Evolutionary conservation across 2,888 invertebrate species (phyloP).

Genomic region (Plutella xylostella): DNA sequence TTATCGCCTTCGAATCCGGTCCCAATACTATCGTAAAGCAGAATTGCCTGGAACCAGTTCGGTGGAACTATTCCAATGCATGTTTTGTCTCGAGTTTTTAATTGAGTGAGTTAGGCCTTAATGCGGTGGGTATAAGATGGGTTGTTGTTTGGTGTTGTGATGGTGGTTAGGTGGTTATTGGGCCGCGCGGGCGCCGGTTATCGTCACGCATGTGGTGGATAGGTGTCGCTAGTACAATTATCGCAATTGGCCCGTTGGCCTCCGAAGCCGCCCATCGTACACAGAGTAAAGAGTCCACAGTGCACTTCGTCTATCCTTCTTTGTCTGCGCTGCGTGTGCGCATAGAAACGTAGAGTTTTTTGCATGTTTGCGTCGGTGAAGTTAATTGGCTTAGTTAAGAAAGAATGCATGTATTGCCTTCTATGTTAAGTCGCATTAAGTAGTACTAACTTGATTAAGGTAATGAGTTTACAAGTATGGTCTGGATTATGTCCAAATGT

Average conservation of each 20-base stretch:
- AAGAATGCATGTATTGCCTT: no score
- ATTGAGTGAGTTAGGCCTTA: slow-evolving; percentile 31
- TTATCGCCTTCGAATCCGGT: slow-evolving; percentile 65
- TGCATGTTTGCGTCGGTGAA: no score
- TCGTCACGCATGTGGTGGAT: slow-evolving; percentile 58
- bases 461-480: no score
- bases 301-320: background rate
- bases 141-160: slow-evolving; percentile 13
- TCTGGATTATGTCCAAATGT: no score
- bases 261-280: slow-evolving; percentile 38
- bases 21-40: slow-evolving; percentile 61
- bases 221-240: slow-evolving; percentile 65
- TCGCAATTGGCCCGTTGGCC: slow-evolving; percentile 65
- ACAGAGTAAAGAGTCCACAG: background rate
- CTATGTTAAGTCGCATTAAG: no score
- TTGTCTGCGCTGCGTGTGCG: background rate
- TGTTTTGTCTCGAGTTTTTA: slow-evolving; percentile 25
- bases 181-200: slow-evolving; percentile 32
- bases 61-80: slow-evolving; percentile 29
- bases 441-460: no score
- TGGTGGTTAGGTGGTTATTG: slow-evolving; percentile 35
- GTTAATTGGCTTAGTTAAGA: no score
- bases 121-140: slow-evolving; percentile 27
- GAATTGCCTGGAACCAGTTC: slow-evolving; percentile 63
- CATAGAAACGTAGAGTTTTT: background rate